These are phyloP conservation scores for Podarcis cretensis DNA, from an alignment of 2,113 vertebrate species.

Conservation along the genomic window DNA sequence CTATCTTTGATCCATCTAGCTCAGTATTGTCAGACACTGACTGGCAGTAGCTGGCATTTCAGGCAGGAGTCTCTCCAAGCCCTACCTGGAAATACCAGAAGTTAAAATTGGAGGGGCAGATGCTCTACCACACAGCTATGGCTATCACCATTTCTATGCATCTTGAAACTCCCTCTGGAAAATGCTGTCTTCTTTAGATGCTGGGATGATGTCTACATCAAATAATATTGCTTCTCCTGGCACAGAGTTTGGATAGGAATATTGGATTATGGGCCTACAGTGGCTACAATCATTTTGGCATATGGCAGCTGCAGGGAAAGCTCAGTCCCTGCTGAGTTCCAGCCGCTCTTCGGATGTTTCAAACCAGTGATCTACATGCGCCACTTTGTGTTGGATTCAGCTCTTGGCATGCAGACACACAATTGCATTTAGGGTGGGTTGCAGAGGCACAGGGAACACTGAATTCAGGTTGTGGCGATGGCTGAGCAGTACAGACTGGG, in stretches of 20 bases:
- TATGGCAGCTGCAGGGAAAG: neutral
- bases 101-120: too few species aligned
- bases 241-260: neutral
- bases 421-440: neutral
- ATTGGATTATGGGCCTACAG: neutral
- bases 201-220: neutral
- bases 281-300: neutral
- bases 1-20: too few species aligned
- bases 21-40: too few species aligned
- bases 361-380: neutral
- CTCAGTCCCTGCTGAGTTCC: neutral
- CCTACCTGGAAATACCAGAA: too few species aligned
- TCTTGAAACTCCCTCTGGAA: neutral
- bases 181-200: neutral
- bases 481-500: neutral
- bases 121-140: too few species aligned
- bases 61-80: too few species aligned
- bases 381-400: neutral
- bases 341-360: neutral
- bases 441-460: neutral
- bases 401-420: neutral
- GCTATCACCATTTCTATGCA: too few species aligned
- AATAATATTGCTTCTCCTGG: neutral
- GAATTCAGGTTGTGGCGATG: too few species aligned
- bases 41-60: too few species aligned